phyloP scores from a whole-genome alignment of 2,888 invertebrate genomes.

The Acrocera orbiculus region DNA sequence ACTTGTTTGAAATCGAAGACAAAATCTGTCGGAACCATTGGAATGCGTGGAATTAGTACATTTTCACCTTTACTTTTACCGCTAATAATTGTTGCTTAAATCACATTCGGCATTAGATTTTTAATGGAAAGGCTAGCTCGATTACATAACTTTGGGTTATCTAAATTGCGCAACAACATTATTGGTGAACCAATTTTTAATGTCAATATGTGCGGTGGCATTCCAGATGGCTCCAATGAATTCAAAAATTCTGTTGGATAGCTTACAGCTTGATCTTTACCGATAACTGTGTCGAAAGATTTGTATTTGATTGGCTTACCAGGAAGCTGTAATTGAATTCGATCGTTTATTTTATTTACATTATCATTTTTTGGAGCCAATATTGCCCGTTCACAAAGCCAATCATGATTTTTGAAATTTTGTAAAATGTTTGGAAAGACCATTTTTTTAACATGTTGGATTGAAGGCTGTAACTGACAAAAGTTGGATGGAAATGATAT shows the following conservation, averaged over 20 bases:
- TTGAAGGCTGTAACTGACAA: conserved; percentile 12
- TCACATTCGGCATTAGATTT: conserved; percentile 2
- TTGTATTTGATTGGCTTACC: conserved; percentile 5
- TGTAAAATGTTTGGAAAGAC: conserved; percentile 17
- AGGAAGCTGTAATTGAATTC: conserved; percentile 7
- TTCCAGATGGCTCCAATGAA: background rate
- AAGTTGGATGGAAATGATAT: conserved; percentile 14
- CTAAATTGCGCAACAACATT: background rate
- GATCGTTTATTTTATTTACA: conserved; percentile 7
- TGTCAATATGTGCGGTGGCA: background rate
- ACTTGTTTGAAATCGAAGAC: conserved; percentile 18
- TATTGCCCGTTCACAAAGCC: conserved; percentile 15
- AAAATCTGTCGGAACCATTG: conserved; percentile 19
- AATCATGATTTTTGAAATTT: conserved; percentile 16
- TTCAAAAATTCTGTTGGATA: conserved; percentile 2
- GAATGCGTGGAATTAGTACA: conserved; percentile 18
- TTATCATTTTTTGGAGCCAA: conserved; percentile 10
- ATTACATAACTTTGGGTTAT: conserved; percentile 10
- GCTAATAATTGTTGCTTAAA: conserved; percentile 6
- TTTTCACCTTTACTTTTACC: conserved; percentile 5
- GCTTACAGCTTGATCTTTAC: too few species aligned
- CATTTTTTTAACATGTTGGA: conserved; percentile 14
- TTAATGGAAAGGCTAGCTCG: conserved; percentile 13
- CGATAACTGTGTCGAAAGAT: conserved; percentile 7
- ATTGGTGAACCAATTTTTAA: background rate